Evolutionary conservation across 2,113 vertebrate species (phyloP).

Genomic region (Phainopepla nitens): DNA sequence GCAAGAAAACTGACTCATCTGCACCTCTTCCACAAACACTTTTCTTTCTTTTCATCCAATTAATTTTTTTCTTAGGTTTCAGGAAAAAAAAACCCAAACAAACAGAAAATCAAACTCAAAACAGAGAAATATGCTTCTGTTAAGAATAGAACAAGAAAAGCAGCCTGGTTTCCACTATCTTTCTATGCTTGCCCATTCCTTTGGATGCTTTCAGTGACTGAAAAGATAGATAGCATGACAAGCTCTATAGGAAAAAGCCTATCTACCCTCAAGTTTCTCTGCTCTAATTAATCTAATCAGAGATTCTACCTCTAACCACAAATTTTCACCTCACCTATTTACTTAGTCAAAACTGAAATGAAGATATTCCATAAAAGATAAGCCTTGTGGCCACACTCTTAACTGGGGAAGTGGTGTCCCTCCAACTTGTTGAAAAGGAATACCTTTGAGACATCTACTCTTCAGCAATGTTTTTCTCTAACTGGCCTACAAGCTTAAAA

Average conservation of each 20-base stretch:
- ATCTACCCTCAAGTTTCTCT: not conserved
- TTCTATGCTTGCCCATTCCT: not conserved
- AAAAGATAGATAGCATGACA: not conserved
- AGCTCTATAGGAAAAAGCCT: not conserved
- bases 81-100: not conserved
- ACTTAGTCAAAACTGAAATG: not conserved
- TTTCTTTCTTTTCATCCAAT: not conserved
- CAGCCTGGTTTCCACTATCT: not conserved
- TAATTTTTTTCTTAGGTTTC: not conserved
- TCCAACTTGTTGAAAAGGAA: not conserved
- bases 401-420: not conserved
- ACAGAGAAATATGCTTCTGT: not conserved
- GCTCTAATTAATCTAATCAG: not conserved
- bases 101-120: not conserved
- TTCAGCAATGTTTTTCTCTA: not conserved
- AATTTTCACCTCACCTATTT: not conserved
- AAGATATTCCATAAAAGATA: not conserved
- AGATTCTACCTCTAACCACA: not conserved
- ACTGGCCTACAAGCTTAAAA: not conserved
- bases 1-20: not conserved
- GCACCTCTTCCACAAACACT: not conserved
- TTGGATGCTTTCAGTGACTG: not conserved
- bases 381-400: not conserved
- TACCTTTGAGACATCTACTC: not conserved
- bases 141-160: not conserved